Evolutionary conservation across 2,797 vertebrate genomes (phyloP), one percentile per base, ranked within the genome.

Genomic region (Pantherophis alleghaniensis): DNA sequence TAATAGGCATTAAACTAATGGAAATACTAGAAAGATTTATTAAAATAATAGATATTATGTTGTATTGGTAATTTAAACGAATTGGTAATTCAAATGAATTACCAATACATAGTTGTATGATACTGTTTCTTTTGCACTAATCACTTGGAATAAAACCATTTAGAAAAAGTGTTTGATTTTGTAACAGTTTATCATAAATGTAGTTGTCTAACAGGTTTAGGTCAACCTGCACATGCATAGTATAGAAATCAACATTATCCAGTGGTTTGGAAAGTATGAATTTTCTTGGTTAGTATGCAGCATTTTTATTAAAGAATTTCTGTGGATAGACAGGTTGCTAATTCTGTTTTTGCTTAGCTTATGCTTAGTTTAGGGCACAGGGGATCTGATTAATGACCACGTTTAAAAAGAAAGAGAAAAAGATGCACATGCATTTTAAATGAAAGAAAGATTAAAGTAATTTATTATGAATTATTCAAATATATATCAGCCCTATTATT

Each of bases 381-480:
- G 92, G 74, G 5, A 37, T 87, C 60, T 97, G 95, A 97, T 96
- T 94, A 96, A 97, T 96, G 93, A 18, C 91, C 28, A 26, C 94
- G 94, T 95, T 66, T 90, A 55, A 92, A 87, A 87, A 92, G 37
- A 47, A 89, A 51, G 12, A 51, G 28, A 94, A 93, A 94, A 95
- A 90, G 18, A 95, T 94, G 89, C 74, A 89, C 93, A 94, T 95
- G 94, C 95, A 90, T 95, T 94, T 95, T 96, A 96, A 97, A 97
- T 96, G 95, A 97, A 97, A 97, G 94, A 92, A 95, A 96, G 95
- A 97, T 97, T 97, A 94, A 97, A 97, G 95, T 96, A 97, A 97
- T 97, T 96, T 96, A 96, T 97, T 97, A 94, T 95, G 56, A 7
- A 96, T 97, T 94, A 96, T 97, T 97, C 94, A 95, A 93, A 97